Conservation (phyloP, 2,888 invertebrate genomes). For the Cheilosia grossa region DNA sequence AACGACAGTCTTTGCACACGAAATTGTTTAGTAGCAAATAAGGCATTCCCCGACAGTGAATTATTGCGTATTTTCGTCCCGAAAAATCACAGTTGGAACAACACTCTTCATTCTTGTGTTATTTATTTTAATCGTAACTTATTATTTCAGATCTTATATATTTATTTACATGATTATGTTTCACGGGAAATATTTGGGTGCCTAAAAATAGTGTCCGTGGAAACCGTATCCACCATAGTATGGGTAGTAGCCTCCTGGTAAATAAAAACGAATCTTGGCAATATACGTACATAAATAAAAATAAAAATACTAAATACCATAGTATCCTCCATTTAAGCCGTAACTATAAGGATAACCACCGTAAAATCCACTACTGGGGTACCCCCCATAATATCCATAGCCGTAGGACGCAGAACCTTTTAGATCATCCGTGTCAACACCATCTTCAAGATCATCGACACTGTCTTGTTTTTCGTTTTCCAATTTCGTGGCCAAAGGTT, state of each 20-base stretch:
- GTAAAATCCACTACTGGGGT: constrained; percentile 78
- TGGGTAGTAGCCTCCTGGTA: constrained; percentile 44
- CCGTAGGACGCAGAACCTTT: constrained; percentile 80
- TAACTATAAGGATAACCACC: constrained; percentile 74
- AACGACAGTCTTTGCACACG: too few species aligned
- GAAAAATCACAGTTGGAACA: too few species aligned
- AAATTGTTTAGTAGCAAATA: too few species aligned
- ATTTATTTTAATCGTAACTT: too few species aligned
- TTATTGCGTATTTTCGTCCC: too few species aligned
- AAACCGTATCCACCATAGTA: constrained; percentile 78
- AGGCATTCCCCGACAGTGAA: too few species aligned
- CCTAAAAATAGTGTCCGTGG: constrained; percentile 80
- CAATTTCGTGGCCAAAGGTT: neutral
- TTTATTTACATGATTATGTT: neutral
- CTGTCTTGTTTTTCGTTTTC: constrained; percentile 29
- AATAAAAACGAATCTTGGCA: neutral
- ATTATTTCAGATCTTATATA: too few species aligned
- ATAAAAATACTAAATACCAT: constrained; percentile 47
- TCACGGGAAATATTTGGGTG: too few species aligned
- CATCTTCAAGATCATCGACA: constrained; percentile 70
- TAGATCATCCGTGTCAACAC: constrained; percentile 79
- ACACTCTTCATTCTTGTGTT: too few species aligned
- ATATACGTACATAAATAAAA: neutral
- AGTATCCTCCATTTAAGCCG: constrained; percentile 46
- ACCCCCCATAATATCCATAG: constrained; percentile 80